These are phyloP conservation scores for Agrotis puta DNA, from an alignment of 2,888 invertebrate species.

Conservation along the genomic window DNA sequence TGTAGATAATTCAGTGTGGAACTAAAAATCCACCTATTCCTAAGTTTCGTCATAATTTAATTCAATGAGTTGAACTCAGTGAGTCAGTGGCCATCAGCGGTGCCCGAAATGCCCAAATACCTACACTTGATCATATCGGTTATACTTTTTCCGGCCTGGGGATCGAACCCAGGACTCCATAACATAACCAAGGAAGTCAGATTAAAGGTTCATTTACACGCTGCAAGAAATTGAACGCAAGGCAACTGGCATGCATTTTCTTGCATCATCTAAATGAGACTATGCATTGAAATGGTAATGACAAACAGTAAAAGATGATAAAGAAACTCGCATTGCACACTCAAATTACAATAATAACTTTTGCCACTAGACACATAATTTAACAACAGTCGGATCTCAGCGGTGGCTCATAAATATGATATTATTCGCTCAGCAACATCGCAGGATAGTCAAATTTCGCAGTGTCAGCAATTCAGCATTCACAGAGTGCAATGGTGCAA, in stretches of 20 bases:
- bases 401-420: conserved; percentile 37
- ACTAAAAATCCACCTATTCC: too few relatives aligned
- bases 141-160: background rate
- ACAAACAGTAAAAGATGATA: background rate
- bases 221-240: too few relatives aligned
- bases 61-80: too few relatives aligned
- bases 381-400: conserved; percentile 21
- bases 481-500: conserved; percentile 23
- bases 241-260: too few relatives aligned
- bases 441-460: conserved; percentile 61
- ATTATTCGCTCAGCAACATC: conserved; percentile 57
- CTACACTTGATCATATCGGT: too few relatives aligned
- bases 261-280: too few relatives aligned
- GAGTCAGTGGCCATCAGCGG: too few relatives aligned
- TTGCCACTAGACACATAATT: background rate
- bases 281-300: background rate
- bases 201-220: too few relatives aligned
- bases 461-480: conserved; percentile 33
- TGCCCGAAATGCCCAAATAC: too few relatives aligned
- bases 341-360: conserved; percentile 4
- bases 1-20: too few relatives aligned
- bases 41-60: too few relatives aligned
- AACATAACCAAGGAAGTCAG: too few relatives aligned
- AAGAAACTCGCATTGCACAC: conserved; percentile 20
- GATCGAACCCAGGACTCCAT: background rate